These are phyloP conservation scores for Drosophila maculinotata DNA, from an alignment of 2,888 invertebrate genomes.

Conservation along the genomic window DNA sequence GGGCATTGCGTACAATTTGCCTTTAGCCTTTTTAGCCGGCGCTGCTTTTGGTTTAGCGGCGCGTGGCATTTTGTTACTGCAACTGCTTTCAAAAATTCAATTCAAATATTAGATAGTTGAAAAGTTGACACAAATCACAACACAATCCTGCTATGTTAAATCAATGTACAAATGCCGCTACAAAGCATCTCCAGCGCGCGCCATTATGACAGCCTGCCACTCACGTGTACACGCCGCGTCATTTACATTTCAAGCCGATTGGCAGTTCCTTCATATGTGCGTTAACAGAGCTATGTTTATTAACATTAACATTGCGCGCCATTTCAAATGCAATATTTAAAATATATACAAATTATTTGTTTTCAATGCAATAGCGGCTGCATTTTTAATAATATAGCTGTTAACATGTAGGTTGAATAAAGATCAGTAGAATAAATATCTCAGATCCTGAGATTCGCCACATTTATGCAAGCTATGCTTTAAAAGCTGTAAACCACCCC, in stretches of 20 bases:
- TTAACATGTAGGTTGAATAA: too few species aligned
- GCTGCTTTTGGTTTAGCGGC: conserved; percentile 61
- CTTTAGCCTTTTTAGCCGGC: conserved; percentile 70
- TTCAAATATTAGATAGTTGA: background rate
- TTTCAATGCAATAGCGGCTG: too few species aligned
- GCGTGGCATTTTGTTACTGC: conserved; percentile 72
- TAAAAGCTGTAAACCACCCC: background rate
- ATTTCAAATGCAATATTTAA: conserved; percentile 10
- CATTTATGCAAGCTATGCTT: background rate
- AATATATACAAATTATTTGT: background rate
- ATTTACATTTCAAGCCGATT: conserved; percentile 2
- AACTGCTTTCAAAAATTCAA: background rate
- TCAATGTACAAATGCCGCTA: conserved; percentile 18
- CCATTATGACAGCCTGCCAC: conserved; percentile 26
- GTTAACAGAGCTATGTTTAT: conserved; percentile 9
- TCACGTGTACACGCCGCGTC: conserved; percentile 16
- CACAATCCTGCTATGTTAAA: background rate
- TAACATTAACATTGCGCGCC: conserved; percentile 9
- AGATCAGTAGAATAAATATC: too few species aligned
- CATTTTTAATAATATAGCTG: too few species aligned
- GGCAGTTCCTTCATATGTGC: conserved; percentile 4
- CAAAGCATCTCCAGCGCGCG: conserved; percentile 31
- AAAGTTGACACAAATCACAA: conserved; percentile 4
- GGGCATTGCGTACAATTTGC: conserved; percentile 82
- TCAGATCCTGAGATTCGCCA: too few species aligned